phyloP scores from a whole-genome alignment of 2,797 vertebrate species.

The Fistularia commersonii region DNA sequence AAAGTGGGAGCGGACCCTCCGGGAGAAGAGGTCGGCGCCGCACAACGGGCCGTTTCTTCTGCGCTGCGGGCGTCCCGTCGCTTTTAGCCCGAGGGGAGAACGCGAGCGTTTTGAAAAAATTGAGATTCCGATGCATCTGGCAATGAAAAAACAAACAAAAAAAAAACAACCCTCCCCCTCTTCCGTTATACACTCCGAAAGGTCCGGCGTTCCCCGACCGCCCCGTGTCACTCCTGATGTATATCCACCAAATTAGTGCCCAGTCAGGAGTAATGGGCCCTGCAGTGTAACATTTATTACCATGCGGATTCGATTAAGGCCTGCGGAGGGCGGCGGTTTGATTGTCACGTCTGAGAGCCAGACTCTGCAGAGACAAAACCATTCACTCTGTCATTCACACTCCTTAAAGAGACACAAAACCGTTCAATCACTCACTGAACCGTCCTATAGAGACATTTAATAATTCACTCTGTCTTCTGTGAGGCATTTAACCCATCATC shows the following conservation, averaged over 20 bases:
- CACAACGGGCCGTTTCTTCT: constrained; percentile 25
- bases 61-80: constrained; percentile 3
- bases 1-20: constrained; percentile 45
- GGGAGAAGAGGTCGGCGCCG: constrained; percentile 13
- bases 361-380: constrained; percentile 17
- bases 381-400: no score
- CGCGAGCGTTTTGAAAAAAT: no score
- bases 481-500: no score
- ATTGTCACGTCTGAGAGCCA: constrained; percentile 36
- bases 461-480: no score
- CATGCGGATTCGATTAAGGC: constrained; percentile 60
- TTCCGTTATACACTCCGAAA: constrained; percentile 28
- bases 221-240: constrained; percentile 42
- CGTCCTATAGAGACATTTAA: no score
- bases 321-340: constrained; percentile 24
- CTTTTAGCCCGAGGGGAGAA: constrained; percentile 9
- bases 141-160: no score
- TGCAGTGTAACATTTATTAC: constrained; percentile 62
- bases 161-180: constrained; percentile 19
- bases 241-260: constrained; percentile 57
- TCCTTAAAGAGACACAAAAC: not conserved
- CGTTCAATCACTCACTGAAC: no score
- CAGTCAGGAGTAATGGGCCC: constrained; percentile 63
- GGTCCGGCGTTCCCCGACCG: constrained; percentile 10
- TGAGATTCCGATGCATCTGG: constrained; percentile 11